Evolutionary conservation across 2,797 vertebrate species (phyloP), one percentile per base, ranked within the genome.

Genomic region (Muraenolepis orangiensis): DNA sequence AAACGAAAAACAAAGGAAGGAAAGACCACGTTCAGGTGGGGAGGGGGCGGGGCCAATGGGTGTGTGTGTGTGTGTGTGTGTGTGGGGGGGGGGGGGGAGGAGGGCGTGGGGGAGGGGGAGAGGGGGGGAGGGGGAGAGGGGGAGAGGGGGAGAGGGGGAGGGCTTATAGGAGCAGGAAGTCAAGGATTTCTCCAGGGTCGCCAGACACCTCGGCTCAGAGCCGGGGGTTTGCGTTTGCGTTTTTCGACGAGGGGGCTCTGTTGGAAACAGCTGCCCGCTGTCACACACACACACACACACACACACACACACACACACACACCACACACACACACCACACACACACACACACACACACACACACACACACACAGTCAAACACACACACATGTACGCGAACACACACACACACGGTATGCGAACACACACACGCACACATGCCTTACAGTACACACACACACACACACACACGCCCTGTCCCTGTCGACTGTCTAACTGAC

Each of bases 261-360:
- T 92, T 94, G 95, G 40, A 42, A 42, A 95, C 95, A 96, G 95
- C 95, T 95, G 95, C 94, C 95, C 92, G 94, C 94, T 94, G 93
- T 96, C 95, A 95, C 85, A 94, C 77, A 30, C 78, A 82, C 81
- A 82, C 40, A 42, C 40, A 14, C 40, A 42, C 36, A 69, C 78
- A 76, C 73, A 81, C n/a, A n/a, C n/a, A n/a, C n/a, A n/a, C 40
- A 42, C 40, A 42, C 40, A 42, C 3, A 38, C 36, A 38, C 34
- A 4, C 4, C 4, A 36, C 36, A 38, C 36, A 12, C 6, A 38
- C 36, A 38, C 36, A 4, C 11, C 6, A 11, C 12, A 10, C 8
- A 38, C 36, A 10, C 36, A 38, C 11, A 12, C 40, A 42, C 11
- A 14, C 40, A 42, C 40, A 14, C 40, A 16, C 40, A 42, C 40